phyloP scores from a whole-genome alignment of 2,888 invertebrate species.

The Clunio marinus region DNA sequence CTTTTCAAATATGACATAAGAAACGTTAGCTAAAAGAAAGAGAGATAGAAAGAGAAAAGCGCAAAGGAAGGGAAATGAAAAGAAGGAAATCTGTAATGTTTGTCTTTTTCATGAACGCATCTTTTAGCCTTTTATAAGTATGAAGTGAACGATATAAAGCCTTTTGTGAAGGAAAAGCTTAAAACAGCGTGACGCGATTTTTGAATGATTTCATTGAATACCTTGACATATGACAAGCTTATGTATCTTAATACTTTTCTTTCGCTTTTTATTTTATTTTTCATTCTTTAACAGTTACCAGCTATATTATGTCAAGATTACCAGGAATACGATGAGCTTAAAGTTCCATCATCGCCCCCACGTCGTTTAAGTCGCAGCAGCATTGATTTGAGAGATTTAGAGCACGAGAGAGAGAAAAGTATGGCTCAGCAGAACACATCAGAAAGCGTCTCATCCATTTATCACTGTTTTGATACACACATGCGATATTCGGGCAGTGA shows the following conservation, averaged over 20 bases:
- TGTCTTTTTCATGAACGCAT: too few species aligned
- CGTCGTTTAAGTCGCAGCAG: slow-evolving; percentile 51
- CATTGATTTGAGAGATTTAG: slow-evolving; percentile 51
- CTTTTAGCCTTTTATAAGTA: too few species aligned
- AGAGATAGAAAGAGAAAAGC: too few species aligned
- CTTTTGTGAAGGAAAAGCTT: too few species aligned
- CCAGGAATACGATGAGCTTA: slow-evolving; percentile 47
- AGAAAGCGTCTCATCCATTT: slow-evolving; percentile 45
- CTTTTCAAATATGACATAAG: too few species aligned
- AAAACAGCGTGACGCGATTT: too few species aligned
- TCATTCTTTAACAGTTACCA: slow-evolving; percentile 20
- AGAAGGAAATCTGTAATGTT: too few species aligned
- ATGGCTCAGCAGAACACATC: slow-evolving; percentile 50
- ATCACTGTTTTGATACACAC: slow-evolving; percentile 34
- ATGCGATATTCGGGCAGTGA: slow-evolving; percentile 35
- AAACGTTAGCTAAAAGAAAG: not conserved
- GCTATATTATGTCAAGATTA: slow-evolving; percentile 33
- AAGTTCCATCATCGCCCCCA: slow-evolving; percentile 50
- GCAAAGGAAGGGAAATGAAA: too few species aligned
- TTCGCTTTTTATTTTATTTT: not conserved
- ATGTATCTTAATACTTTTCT: not conserved
- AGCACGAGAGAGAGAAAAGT: slow-evolving; percentile 48
- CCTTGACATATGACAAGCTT: slow-evolving; percentile 15
- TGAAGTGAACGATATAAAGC: too few species aligned
- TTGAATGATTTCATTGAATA: too few species aligned